These are phyloP conservation scores for Clamator glandarius DNA, from an alignment of 2,797 vertebrate species.

Conservation along the genomic window DNA sequence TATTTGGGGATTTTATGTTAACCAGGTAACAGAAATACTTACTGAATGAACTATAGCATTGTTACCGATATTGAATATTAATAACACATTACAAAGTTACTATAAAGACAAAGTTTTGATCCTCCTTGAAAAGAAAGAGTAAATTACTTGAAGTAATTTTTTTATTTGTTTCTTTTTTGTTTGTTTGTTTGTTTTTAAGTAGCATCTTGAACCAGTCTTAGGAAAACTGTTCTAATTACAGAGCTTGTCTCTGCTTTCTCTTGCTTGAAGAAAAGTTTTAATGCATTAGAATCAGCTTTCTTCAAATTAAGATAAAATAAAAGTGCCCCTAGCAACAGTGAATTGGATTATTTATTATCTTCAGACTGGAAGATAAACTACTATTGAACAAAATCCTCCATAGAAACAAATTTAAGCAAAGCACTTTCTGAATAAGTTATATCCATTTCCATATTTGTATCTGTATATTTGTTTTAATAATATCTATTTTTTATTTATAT, in stretches of 20 bases:
- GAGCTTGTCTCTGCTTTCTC: background rate
- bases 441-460: background rate
- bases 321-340: background rate
- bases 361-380: conserved; percentile 14
- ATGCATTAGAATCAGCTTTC: background rate
- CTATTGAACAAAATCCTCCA: background rate
- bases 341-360: conserved; percentile 27
- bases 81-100: background rate
- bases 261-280: conserved; percentile 10
- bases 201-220: background rate
- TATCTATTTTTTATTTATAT: background rate
- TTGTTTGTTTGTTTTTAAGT: background rate
- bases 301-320: conserved; percentile 52
- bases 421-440: background rate
- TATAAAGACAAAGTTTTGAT: background rate
- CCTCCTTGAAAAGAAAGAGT: background rate
- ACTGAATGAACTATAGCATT: background rate
- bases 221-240: background rate
- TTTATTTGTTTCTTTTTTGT: background rate
- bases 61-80: background rate
- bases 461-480: background rate
- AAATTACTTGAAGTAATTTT: background rate
- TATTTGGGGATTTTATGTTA: conserved; percentile 12
- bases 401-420: conserved; percentile 8
- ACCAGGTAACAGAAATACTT: background rate